Percentiles rank a stretch among this genome's conserved stretches.
These are phyloP conservation scores for Seison nebaliae DNA, from an alignment of 1,140 invertebrate species.

Conservation along the genomic window DNA sequence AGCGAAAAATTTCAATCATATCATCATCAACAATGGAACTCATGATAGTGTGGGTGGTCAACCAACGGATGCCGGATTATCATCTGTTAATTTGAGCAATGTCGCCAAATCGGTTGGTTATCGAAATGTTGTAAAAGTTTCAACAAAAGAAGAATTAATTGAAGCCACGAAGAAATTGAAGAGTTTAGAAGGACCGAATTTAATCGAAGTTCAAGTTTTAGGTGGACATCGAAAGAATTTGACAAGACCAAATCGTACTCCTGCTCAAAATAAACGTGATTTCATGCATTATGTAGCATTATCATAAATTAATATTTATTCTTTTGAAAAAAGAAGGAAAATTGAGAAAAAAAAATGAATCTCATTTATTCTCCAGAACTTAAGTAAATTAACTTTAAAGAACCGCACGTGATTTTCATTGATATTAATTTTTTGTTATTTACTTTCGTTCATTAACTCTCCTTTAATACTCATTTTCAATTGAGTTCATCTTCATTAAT, in stretches of 20 bases:
- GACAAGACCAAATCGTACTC: constrained; percentile 27
- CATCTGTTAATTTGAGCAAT: constrained; percentile 20
- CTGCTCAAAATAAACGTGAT: constrained; percentile 28
- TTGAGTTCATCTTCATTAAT: no score
- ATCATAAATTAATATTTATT: background rate
- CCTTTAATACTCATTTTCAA: no score
- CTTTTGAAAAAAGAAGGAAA: no score
- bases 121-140: constrained; percentile 20
- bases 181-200: constrained; percentile 19
- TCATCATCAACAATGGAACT: constrained; percentile 30
- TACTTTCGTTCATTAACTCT: no score
- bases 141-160: constrained; percentile 21
- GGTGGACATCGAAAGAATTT: constrained; percentile 25
- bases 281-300: constrained; percentile 30
- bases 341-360: no score
- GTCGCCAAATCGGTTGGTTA: constrained; percentile 26
- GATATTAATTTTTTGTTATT: no score
- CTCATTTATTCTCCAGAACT: no score
- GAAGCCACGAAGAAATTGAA: constrained; percentile 17
- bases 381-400: no score
- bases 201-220: constrained; percentile 26
- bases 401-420: no score
- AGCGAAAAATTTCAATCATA: constrained; percentile 26
- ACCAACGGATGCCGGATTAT: constrained; percentile 20
- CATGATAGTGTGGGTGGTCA: constrained; percentile 32